Evolutionary conservation across 2,888 invertebrate species (phyloP).

Genomic region (Drosophila mettleri): DNA sequence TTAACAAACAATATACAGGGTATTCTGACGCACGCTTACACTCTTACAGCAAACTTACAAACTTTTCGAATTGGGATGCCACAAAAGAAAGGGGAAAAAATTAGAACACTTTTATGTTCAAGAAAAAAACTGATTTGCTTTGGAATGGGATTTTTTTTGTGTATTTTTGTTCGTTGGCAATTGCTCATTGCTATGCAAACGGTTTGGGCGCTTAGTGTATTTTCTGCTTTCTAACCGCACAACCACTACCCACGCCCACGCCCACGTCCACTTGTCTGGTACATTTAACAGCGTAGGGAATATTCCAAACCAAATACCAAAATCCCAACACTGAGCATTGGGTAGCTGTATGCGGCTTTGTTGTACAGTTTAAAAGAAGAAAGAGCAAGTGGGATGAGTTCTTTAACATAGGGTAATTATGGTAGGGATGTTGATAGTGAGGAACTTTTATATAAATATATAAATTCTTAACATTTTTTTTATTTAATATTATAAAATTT

Average conservation of each 20-base stretch:
- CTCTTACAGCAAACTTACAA: conserved; percentile 15
- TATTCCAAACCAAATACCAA: conserved; percentile 26
- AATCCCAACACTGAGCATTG: conserved; percentile 45
- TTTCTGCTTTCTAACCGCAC: conserved; percentile 70
- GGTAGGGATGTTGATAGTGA: too few relatives aligned
- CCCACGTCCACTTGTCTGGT: conserved; percentile 53
- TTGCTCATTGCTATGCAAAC: conserved; percentile 78
- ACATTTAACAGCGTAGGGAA: conserved; percentile 60
- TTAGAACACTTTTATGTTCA: conserved; percentile 16
- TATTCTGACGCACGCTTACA: conserved; percentile 4
- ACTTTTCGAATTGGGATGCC: conserved; percentile 40
- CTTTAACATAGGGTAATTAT: too few relatives aligned
- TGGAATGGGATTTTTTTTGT: conserved; percentile 25
- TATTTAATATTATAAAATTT: background rate
- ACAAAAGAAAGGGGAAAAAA: conserved; percentile 23
- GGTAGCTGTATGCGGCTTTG: conserved; percentile 19
- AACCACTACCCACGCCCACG: conserved; percentile 36
- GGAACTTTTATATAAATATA: too few relatives aligned
- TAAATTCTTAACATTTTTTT: too few relatives aligned
- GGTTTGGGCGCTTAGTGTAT: conserved; percentile 70
- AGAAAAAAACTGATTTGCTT: conserved; percentile 19
- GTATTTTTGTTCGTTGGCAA: conserved; percentile 43
- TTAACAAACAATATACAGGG: conserved; percentile 7
- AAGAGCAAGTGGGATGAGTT: background rate
- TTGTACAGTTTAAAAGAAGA: conserved; percentile 1